These are phyloP conservation scores for Miichthys miiuy DNA, from an alignment of 2,797 vertebrate species.

Conservation along the genomic window DNA sequence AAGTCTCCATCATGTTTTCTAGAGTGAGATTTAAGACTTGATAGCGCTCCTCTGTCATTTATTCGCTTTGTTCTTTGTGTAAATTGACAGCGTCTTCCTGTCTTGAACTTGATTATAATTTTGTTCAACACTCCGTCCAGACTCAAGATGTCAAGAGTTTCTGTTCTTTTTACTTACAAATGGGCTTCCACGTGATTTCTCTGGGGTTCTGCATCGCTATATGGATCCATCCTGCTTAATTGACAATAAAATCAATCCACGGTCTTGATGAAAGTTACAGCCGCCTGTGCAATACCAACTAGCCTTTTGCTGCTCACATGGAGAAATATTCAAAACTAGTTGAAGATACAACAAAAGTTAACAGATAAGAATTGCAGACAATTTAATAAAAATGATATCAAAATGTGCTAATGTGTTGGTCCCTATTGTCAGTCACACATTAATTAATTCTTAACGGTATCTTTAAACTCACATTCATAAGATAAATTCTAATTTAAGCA, in stretches of 20 bases:
- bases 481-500: neutral
- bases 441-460: neutral
- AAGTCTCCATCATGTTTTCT: constrained; percentile 4
- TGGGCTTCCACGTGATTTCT: constrained; percentile 24
- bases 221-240: constrained; percentile 43
- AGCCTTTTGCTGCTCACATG: neutral
- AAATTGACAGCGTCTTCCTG: constrained; percentile 38
- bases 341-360: neutral
- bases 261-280: constrained; percentile 19
- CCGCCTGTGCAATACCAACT: neutral
- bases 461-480: neutral
- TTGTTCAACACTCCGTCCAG: constrained; percentile 15
- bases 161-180: constrained; percentile 34
- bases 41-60: neutral
- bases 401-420: too few species aligned
- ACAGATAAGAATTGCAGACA: neutral
- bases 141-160: constrained; percentile 40
- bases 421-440: too few species aligned
- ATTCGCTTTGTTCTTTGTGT: neutral
- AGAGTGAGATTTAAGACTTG: neutral
- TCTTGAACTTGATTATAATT: constrained; percentile 36
- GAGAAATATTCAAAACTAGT: constrained; percentile 1
- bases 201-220: constrained; percentile 12
- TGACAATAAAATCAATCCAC: constrained; percentile 59
- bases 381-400: too few species aligned